Base-by-base conservation (phyloP, 2,113 vertebrate genomes). In the Mormyrus lacerda region DNA sequence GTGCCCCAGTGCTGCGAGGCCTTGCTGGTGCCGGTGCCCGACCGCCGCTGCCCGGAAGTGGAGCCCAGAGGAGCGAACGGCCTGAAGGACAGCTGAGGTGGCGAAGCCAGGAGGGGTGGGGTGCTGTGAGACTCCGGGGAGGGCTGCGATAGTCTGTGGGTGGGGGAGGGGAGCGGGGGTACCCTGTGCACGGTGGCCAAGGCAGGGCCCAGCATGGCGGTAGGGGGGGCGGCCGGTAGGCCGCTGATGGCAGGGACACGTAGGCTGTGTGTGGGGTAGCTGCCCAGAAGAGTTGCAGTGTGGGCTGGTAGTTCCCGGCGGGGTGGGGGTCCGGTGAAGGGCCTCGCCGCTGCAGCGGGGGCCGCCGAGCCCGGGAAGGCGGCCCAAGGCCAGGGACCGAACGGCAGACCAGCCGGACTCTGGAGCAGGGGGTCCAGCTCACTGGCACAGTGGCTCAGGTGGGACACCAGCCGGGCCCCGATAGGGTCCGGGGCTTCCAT, bases 381-480 rank as follows among this genome's bases (percentile, higher is more conserved):
- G n/a, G 95, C 95, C 97, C 97, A 98, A 0, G 97, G 96, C 97
- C 98, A 99, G 0, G 95, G 94, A 53, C 96, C 95, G 82, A 97
- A 94, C 89, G 96, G 95, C 92, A 97, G 91, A 42, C 95, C 91
- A 24, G 96, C 88, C 0, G 96, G 44, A 47, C 95, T 93, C 0
- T 95, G 92, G 1, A 97, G 95, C 0, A 96, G 95, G 73, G 98
- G 97, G 92, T 98, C 97, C 92, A 98, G 96, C 93, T 99, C 97
- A 0, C 97, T 97, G 19, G 97, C 97, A 0, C 97, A 98, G 89
- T 97, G 97, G 90, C 97, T 98, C 50, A 99, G 96, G 93, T 99
- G 98, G 86, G 98, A 98, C 69, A 99, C 97, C 44, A 99, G 97
- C 47, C 97, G 97, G 82, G 97, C 96, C 42, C 96, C 96, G 45